Percentiles rank a stretch among this genome's conserved stretches.
phyloP scores from a whole-genome alignment of 2,888 invertebrate genomes.

The Xestia xanthographa region DNA sequence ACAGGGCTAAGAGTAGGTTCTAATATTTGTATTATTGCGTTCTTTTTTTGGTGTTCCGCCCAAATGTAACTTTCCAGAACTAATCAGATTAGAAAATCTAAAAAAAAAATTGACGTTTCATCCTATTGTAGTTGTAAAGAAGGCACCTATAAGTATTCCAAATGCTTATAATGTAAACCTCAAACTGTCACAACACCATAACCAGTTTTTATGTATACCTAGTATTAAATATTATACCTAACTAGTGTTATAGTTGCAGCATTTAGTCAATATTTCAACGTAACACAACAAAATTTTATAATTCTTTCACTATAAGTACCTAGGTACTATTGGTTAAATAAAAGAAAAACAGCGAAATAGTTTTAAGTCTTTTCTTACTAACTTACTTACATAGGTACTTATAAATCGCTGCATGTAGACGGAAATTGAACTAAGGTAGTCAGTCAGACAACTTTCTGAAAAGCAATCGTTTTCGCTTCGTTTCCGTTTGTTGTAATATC shows the following conservation, averaged over 20 bases:
- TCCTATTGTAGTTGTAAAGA: background rate
- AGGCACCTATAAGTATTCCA: background rate
- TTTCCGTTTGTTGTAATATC: background rate
- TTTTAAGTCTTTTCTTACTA: no score
- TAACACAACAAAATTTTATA: background rate
- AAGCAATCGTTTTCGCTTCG: constrained; percentile 6
- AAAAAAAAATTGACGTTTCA: background rate
- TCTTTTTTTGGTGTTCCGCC: background rate
- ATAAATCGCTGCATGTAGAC: background rate
- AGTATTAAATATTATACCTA: no score
- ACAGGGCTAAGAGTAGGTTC: background rate
- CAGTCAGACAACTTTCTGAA: background rate
- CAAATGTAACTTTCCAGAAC: background rate
- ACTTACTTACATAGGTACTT: background rate
- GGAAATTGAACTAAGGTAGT: background rate
- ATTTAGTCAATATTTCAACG: background rate
- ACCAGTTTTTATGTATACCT: no score
- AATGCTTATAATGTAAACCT: background rate
- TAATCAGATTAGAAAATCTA: background rate
- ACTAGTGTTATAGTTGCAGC: background rate
- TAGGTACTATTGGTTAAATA: background rate
- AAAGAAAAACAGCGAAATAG: no score
- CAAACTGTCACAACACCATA: background rate
- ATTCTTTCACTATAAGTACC: background rate
- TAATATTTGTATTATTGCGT: background rate